Evolutionary conservation across 2,113 vertebrate species (phyloP).

Genomic region (Mesoclemmys tuberculata): DNA sequence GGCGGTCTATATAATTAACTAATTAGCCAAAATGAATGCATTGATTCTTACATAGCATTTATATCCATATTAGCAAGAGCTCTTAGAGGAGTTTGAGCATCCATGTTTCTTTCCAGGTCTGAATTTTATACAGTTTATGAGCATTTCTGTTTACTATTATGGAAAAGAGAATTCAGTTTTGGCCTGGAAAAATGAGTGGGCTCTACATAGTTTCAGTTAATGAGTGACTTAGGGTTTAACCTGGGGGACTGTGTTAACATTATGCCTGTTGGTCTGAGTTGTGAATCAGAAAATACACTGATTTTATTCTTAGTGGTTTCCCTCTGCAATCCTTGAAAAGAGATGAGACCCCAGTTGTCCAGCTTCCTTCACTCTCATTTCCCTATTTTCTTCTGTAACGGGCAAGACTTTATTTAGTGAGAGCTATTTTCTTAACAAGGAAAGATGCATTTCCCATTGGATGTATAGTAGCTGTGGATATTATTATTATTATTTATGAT

Average conservation of each 20-base stretch:
- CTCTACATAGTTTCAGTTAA: rapidly evolving
- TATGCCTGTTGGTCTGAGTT: conserved; percentile 43
- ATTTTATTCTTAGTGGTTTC: neutral
- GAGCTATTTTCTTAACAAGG: neutral
- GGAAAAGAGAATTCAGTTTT: neutral
- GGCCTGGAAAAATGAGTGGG: rapidly evolving
- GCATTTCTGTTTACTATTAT: neutral
- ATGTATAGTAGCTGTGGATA: neutral
- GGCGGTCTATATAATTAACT: neutral
- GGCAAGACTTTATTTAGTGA: conserved; percentile 39
- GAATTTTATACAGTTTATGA: rapidly evolving
- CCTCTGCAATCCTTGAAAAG: conserved; percentile 5
- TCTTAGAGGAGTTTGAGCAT: rapidly evolving
- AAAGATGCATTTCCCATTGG: neutral
- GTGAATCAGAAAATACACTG: conserved; percentile 11
- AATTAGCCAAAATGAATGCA: neutral
- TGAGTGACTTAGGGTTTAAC: neutral
- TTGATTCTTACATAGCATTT: neutral
- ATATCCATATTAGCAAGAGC: rapidly evolving
- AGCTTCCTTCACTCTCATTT: neutral
- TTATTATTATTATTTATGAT: neutral
- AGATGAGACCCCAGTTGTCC: neutral
- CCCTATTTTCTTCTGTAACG: neutral
- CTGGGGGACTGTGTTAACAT: neutral
- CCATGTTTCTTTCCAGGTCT: neutral